Conservation (phyloP, 2,113 vertebrate genomes). For the Mus pahari region DNA sequence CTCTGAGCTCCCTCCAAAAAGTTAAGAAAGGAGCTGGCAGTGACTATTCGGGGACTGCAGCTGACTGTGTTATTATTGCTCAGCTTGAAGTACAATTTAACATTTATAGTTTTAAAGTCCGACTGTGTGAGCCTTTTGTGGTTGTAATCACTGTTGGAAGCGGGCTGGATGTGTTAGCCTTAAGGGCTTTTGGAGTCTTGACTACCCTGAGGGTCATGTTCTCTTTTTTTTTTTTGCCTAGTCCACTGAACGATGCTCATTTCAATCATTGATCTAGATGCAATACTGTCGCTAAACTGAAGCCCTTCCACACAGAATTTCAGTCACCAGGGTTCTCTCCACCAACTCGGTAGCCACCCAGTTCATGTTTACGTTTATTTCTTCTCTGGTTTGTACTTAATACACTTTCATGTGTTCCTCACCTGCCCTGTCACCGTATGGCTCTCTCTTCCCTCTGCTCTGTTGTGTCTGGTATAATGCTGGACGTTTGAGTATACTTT, state of each 20-base stretch:
- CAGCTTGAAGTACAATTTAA: neutral
- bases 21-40: neutral
- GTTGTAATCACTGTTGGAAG: neutral
- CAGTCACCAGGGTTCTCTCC: neutral
- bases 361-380: slow-evolving; percentile 11
- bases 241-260: neutral
- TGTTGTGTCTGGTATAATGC: neutral
- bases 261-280: neutral
- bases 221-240: slow-evolving; percentile 14
- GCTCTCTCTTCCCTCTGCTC: neutral
- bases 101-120: slow-evolving; percentile 26
- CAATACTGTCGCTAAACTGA: neutral
- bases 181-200: neutral
- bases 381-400: neutral
- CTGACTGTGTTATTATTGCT: neutral
- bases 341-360: neutral
- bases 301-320: neutral
- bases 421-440: neutral
- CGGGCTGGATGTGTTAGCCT: slow-evolving; percentile 6
- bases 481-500: slow-evolving; percentile 31
- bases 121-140: neutral
- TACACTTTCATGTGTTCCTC: slow-evolving; percentile 6
- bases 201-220: neutral
- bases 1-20: neutral
- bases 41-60: neutral